These are phyloP conservation scores for Donacobius atricapilla DNA, from an alignment of 2,113 vertebrate species.

Conservation along the genomic window DNA sequence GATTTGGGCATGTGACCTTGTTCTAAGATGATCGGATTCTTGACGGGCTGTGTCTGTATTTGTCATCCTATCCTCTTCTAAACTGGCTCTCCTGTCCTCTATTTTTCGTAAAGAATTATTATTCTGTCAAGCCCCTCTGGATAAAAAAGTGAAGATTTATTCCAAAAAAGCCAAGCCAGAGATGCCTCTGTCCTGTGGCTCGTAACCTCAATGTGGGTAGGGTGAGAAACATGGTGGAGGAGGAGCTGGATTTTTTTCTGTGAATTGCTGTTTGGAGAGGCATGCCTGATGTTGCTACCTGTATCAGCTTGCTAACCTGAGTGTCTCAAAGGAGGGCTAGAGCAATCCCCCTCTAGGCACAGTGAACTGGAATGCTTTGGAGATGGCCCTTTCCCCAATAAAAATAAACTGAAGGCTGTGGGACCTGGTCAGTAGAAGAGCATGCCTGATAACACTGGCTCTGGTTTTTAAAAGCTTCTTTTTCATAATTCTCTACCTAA, in stretches of 20 bases:
- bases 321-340: not conserved
- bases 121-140: not conserved
- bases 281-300: not conserved
- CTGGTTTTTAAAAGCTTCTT: not conserved
- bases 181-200: not conserved
- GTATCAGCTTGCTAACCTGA: not conserved
- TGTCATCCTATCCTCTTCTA: not conserved
- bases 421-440: not conserved
- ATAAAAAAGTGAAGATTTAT: not conserved
- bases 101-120: not conserved
- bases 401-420: not conserved
- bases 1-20: not conserved
- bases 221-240: rapidly evolving
- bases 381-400: not conserved
- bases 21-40: not conserved
- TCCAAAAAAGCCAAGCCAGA: not conserved
- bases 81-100: not conserved
- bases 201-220: rapidly evolving
- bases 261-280: not conserved
- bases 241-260: not conserved
- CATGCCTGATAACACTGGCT: not conserved
- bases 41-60: not conserved
- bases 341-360: not conserved
- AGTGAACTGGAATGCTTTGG: not conserved
- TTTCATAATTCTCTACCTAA: not conserved